phyloP scores from a whole-genome alignment of 2,113 vertebrate species.

The Semnopithecus entellus region DNA sequence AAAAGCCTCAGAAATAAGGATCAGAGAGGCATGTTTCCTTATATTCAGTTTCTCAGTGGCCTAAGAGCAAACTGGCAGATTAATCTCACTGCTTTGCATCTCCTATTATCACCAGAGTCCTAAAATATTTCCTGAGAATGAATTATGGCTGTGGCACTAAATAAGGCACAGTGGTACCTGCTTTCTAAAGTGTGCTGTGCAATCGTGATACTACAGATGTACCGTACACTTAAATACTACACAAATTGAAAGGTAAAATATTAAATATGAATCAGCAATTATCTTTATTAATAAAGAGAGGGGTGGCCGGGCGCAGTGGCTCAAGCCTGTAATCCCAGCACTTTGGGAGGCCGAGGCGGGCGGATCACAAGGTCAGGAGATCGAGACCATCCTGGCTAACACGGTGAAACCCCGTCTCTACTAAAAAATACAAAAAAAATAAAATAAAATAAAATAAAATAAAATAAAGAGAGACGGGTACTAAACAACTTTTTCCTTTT shows the following conservation, averaged over 20 bases:
- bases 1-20: neutral
- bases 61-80: neutral
- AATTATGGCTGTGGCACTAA: neutral
- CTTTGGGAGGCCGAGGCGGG: too few species aligned
- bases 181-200: neutral
- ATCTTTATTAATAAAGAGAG: neutral
- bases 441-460: neutral
- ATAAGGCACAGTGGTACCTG: neutral
- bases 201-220: neutral
- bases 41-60: neutral
- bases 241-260: neutral
- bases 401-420: too few species aligned
- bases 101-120: neutral
- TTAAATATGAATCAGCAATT: slow-evolving; percentile 1
- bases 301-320: too few species aligned
- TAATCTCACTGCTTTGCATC: neutral
- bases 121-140: neutral
- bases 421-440: too few species aligned
- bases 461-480: neutral
- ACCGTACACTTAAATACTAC: neutral
- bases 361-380: too few species aligned
- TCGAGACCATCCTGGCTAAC: too few species aligned
- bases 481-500: neutral
- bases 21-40: neutral
- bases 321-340: too few species aligned